phyloP scores from a whole-genome alignment of 1,140 invertebrate genomes.

The Brachionus manjavacas region DNA sequence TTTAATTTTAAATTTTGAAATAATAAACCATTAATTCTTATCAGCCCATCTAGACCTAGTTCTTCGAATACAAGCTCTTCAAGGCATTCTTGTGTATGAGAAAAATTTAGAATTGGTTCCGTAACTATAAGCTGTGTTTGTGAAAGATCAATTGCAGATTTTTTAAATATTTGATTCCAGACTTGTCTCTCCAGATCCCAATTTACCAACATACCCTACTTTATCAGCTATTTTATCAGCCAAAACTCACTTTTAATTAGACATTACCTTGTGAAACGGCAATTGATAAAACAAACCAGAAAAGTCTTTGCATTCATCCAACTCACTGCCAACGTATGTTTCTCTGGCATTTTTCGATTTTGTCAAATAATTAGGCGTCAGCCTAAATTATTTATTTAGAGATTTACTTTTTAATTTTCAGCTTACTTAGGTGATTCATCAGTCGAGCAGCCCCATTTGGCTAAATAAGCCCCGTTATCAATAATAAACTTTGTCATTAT shows the following conservation, averaged over 20 bases:
- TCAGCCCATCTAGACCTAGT: neutral
- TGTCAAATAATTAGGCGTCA: constrained; percentile 23
- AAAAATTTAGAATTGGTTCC: constrained; percentile 38
- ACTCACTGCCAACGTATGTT: constrained; percentile 15
- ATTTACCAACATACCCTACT: constrained; percentile 38
- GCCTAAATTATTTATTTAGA: neutral
- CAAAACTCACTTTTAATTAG: neutral
- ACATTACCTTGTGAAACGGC: constrained; percentile 35
- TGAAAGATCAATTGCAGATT: neutral
- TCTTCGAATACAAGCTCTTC: constrained; percentile 39
- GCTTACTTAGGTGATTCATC: neutral
- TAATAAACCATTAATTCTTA: constrained; percentile 20
- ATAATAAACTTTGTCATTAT: constrained; percentile 19
- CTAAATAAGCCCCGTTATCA: constrained; percentile 32
- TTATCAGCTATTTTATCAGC: neutral
- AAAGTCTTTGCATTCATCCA: constrained; percentile 30
- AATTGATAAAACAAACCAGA: constrained; percentile 33
- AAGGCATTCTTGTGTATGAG: constrained; percentile 17
- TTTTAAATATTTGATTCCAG: constrained; percentile 36
- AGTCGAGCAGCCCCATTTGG: constrained; percentile 14
- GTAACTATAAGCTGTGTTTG: constrained; percentile 37
- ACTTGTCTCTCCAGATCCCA: constrained; percentile 37
- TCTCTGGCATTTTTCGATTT: constrained; percentile 41
- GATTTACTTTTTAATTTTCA: neutral
- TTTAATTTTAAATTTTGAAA: too few relatives aligned